These are phyloP conservation scores for Notothenia coriiceps DNA, from an alignment of 2,113 vertebrate genomes.

Conservation along the genomic window DNA sequence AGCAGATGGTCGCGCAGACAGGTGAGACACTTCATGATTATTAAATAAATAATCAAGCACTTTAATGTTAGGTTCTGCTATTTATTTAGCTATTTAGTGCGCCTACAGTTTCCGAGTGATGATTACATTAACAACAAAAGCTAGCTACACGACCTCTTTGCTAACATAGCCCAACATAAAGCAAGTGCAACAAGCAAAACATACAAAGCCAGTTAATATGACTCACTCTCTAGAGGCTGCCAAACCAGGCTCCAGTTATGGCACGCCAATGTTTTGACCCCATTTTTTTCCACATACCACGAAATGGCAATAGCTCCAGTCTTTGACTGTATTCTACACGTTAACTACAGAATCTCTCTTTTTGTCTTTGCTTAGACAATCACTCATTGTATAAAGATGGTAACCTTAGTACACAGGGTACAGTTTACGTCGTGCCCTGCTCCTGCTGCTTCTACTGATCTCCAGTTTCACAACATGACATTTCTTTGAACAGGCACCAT, in stretches of 20 bases:
- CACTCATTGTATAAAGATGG: conserved; percentile 32
- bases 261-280: too few species aligned
- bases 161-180: too few species aligned
- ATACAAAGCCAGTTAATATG: too few species aligned
- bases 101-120: too few species aligned
- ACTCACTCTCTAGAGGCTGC: too few species aligned
- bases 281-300: too few species aligned
- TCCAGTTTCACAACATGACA: conserved; percentile 68
- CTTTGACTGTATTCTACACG: neutral
- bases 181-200: too few species aligned
- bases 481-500: conserved; percentile 63
- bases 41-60: conserved; percentile 47
- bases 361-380: conserved; percentile 39
- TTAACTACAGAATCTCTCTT: conserved; percentile 19
- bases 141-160: too few species aligned
- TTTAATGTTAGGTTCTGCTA: neutral
- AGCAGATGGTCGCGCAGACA: conserved; percentile 71
- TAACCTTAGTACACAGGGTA: conserved; percentile 31
- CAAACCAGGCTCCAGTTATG: too few species aligned
- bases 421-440: conserved; percentile 34
- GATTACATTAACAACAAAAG: too few species aligned
- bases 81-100: too few species aligned
- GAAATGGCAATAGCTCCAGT: neutral
- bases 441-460: conserved; percentile 60
- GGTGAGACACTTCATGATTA: conserved; percentile 64